These are phyloP conservation scores for Theodoxus fluviatilis DNA, from an alignment of 2,888 invertebrate genomes.

Conservation along the genomic window DNA sequence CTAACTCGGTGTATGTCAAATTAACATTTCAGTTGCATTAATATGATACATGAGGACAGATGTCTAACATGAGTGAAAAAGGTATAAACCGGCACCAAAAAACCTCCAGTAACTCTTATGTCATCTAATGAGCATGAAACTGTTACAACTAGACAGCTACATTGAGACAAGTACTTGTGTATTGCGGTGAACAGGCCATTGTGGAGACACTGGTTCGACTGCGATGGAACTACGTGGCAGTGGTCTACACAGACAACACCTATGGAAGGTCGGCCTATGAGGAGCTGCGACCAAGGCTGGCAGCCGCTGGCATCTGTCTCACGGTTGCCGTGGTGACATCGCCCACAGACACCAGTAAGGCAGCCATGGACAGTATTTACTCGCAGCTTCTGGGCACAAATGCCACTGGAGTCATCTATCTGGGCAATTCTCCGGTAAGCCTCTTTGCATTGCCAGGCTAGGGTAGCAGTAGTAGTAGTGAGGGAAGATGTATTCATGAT, in stretches of 20 bases:
- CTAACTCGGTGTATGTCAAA: no score
- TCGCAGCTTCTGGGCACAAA: constrained; percentile 26
- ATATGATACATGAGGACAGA: no score
- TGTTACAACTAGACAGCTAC: no score
- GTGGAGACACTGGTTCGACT: constrained; percentile 59
- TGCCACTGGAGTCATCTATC: constrained; percentile 49
- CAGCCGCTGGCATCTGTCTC: constrained; percentile 48
- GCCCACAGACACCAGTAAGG: constrained; percentile 31
- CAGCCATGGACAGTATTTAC: constrained; percentile 34
- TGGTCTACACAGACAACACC: constrained; percentile 61
- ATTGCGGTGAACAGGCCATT: constrained; percentile 50
- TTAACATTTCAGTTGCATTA: no score
- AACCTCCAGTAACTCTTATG: no score
- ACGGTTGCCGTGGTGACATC: constrained; percentile 44
- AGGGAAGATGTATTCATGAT: no score
- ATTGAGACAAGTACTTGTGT: no score
- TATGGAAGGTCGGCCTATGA: constrained; percentile 44
- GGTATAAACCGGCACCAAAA: no score
- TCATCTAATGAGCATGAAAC: no score
- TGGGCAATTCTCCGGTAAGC: constrained; percentile 39
- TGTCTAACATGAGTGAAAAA: no score
- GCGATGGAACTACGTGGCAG: constrained; percentile 64
- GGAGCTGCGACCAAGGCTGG: constrained; percentile 43
- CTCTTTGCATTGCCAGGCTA: no score
- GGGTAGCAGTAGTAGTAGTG: no score